Base-by-base conservation (phyloP, 2,797 vertebrate genomes). In the Galaxias olidus region DNA sequence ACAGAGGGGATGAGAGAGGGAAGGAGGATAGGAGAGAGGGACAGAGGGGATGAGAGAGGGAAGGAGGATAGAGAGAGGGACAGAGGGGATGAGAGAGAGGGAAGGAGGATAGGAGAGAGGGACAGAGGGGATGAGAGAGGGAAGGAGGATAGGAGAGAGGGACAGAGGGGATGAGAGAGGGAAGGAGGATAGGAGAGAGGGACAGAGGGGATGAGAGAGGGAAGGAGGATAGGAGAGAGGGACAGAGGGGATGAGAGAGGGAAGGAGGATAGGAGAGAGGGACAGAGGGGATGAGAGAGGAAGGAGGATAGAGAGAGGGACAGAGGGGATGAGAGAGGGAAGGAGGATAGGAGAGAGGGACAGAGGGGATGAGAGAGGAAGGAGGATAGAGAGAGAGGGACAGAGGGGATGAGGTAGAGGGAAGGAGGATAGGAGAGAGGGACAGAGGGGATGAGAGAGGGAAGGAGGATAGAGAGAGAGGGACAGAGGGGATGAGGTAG, bases 331-430 rank as follows among this genome's bases (percentile, higher is more conserved):
- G 45, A 47, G 45, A 8, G 13, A 47, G 3, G 9, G 45, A 9
- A 8, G 13, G 45, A 47, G 9, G 45, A 10, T n/a, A n/a, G n/a
- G n/a, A 47, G 12, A 40, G 19, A 61, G 19, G 41, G 18, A 61
- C n/a, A 44, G 42, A 9, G 2, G 30, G 30, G 6, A 6, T 30
- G 30, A 30, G 6, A 30, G 6, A 30, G 30, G n/a, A n/a, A n/a
- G n/a, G n/a, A n/a, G n/a, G n/a, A n/a, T 99, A 59, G 15, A 51
- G 49, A 51, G 10, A 10, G 14, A 12, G 49, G 15, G 49, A 15
- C 9, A 15, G 49, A 51, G 9, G 15, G 53, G n/a, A n/a, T n/a
- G n/a, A 13, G 53, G 9, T n/a, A n/a, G 8, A 14, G 53, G 15
- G 17, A 20, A 10, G 45, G 45, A 47, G 45, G n/a, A n/a, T n/a